Conservation (phyloP, 2,797 vertebrate species). For the Coranthus polyacanthus region DNA sequence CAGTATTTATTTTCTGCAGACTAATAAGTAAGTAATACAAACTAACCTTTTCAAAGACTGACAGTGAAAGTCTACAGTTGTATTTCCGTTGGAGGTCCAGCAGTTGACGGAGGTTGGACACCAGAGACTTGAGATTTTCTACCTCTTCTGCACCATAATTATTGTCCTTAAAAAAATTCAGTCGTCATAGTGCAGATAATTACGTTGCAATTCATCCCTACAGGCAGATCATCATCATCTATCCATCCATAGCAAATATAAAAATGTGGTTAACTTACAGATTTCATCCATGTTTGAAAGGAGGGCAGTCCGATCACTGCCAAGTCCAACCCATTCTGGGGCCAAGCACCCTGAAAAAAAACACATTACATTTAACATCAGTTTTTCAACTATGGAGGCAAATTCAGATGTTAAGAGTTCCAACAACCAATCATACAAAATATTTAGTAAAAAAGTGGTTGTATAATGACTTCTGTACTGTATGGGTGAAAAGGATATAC, state of each 20-base stretch:
- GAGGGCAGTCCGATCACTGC: slow-evolving; percentile 88
- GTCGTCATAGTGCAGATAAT: background rate
- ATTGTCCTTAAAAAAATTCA: slow-evolving; percentile 83
- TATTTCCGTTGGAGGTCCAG: slow-evolving; percentile 91
- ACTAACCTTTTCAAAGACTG: slow-evolving; percentile 93
- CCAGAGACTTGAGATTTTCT: slow-evolving; percentile 86
- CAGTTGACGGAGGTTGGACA: slow-evolving; percentile 87
- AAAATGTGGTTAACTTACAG: slow-evolving; percentile 80
- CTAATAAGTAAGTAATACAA: background rate
- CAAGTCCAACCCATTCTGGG: slow-evolving; percentile 93
- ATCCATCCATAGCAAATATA: background rate
- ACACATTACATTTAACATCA: background rate
- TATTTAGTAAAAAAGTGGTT: background rate
- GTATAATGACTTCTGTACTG: too few species aligned
- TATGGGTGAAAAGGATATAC: background rate
- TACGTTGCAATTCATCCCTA: background rate
- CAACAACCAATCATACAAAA: background rate
- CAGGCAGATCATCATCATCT: background rate
- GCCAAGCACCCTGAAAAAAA: slow-evolving; percentile 89
- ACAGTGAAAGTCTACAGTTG: slow-evolving; percentile 91
- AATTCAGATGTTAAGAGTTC: background rate
- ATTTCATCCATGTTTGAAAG: slow-evolving; percentile 86
- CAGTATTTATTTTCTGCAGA: background rate
- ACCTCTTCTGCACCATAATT: slow-evolving; percentile 86
- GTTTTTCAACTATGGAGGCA: background rate